These are phyloP conservation scores for Axea sp. DNA, from an alignment of 2,888 invertebrate genomes.

Conservation along the genomic window DNA sequence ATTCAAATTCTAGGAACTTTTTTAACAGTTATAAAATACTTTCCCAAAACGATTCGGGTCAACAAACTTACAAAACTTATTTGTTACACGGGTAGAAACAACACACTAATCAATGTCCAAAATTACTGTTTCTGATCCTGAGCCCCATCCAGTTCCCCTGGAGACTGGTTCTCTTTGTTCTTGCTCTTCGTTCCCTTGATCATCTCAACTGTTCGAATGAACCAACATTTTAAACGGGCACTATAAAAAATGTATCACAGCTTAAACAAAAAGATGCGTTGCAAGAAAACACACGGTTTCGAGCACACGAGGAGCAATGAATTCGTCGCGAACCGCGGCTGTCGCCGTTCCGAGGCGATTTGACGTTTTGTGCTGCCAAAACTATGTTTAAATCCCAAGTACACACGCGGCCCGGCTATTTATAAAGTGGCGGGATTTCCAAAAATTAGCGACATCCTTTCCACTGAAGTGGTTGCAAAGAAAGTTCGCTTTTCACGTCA, in stretches of 20 bases:
- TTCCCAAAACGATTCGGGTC: too few relatives aligned
- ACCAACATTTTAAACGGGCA: conserved; percentile 25
- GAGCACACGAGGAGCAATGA: conserved; percentile 1
- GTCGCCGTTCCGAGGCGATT: conserved; percentile 75
- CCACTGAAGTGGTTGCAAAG: conserved; percentile 17
- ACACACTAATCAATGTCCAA: too few relatives aligned
- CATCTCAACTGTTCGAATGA: conserved; percentile 13
- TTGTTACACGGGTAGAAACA: too few relatives aligned
- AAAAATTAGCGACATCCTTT: conserved; percentile 64
- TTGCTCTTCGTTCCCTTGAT: conserved; percentile 64
- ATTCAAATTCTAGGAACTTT: too few relatives aligned
- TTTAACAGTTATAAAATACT: too few relatives aligned
- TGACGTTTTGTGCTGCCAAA: conserved; percentile 78
- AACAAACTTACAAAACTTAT: too few relatives aligned
- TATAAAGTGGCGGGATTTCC: conserved; percentile 72
- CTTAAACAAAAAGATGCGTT: too few relatives aligned
- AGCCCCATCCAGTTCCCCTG: conserved; percentile 60
- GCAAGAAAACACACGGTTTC: too few relatives aligned
- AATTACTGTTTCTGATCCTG: conserved; percentile 67
- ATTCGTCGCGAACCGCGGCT: conserved; percentile 69
- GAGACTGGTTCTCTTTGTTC: conserved; percentile 69
- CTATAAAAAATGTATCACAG: conserved; percentile 44
- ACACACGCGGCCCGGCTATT: conserved; percentile 75
- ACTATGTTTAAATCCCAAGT: conserved; percentile 78
- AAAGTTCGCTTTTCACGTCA: conserved; percentile 33